Evolutionary conservation across 1,140 invertebrate genomes (phyloP).

Genomic region (Drosophila sp.): DNA sequence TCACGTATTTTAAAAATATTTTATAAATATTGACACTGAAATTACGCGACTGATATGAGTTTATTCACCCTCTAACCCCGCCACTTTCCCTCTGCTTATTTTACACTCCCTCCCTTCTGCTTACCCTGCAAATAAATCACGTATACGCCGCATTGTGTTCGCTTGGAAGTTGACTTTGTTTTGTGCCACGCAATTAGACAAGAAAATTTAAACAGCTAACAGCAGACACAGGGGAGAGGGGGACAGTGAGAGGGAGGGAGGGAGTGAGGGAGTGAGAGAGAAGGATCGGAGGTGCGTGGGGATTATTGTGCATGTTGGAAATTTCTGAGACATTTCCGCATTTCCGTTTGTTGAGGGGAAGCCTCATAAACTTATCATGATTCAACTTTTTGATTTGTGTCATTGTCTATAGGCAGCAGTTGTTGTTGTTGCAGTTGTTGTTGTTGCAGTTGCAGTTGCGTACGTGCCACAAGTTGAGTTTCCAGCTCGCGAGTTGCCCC

Average conservation of each 20-base stretch:
- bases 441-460: constrained; percentile 29
- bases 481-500: constrained; percentile 39
- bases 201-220: constrained; percentile 64
- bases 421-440: constrained; percentile 13
- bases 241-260: neutral
- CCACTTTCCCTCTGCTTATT: neutral
- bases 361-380: constrained; percentile 43
- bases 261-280: neutral
- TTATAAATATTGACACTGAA: constrained; percentile 77
- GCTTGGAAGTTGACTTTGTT: constrained; percentile 17
- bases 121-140: constrained; percentile 64
- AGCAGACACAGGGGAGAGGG: neutral
- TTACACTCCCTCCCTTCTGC: neutral
- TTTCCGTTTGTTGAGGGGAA: constrained; percentile 1
- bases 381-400: constrained; percentile 77
- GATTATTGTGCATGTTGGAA: neutral
- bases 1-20: constrained; percentile 81
- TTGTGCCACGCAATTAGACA: constrained; percentile 67
- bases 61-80: neutral
- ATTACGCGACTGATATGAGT: constrained; percentile 42
- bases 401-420: constrained; percentile 60
- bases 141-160: constrained; percentile 61
- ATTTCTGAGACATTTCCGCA: constrained; percentile 13
- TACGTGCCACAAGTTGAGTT: constrained; percentile 77
- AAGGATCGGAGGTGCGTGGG: too few species aligned